A percentile compares a stretch with the other conserved stretches of the same genome.
These are phyloP conservation scores for Eupithecia subumbrata DNA, from an alignment of 2,888 invertebrate genomes.

Conservation along the genomic window DNA sequence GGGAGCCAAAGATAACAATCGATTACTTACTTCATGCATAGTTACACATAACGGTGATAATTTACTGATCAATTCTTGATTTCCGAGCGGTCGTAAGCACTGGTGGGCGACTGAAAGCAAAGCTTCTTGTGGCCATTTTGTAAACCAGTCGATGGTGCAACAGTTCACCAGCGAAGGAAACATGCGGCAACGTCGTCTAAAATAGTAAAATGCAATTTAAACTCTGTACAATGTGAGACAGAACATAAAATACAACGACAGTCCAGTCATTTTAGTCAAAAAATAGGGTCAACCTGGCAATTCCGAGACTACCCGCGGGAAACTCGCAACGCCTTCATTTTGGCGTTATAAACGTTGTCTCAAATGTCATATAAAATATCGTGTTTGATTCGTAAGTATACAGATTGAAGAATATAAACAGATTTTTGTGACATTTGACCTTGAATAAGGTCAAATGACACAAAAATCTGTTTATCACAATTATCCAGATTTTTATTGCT, in stretches of 20 bases:
- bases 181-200: conserved; percentile 93
- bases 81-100: conserved; percentile 85
- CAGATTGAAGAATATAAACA: no score
- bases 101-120: conserved; percentile 91
- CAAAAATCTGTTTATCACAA: no score
- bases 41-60: conserved; percentile 71
- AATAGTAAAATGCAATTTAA: not conserved
- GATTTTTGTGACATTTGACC: no score
- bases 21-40: conserved; percentile 71
- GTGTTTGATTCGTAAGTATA: no score
- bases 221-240: not conserved
- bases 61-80: conserved; percentile 69
- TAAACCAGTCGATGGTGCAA: conserved; percentile 97
- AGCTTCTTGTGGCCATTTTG: conserved; percentile 95
- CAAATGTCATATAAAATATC: no score
- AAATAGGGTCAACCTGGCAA: no score
- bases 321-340: no score
- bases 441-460: no score
- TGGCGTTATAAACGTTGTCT: no score
- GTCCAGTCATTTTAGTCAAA: no score
- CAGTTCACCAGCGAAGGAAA: conserved; percentile 97
- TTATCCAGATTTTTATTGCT: no score
- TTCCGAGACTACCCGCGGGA: no score
- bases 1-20: not conserved
- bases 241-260: not conserved